These are phyloP conservation scores for Pipistrellus nathusii DNA, from an alignment of 2,797 vertebrate genomes.

Conservation along the genomic window DNA sequence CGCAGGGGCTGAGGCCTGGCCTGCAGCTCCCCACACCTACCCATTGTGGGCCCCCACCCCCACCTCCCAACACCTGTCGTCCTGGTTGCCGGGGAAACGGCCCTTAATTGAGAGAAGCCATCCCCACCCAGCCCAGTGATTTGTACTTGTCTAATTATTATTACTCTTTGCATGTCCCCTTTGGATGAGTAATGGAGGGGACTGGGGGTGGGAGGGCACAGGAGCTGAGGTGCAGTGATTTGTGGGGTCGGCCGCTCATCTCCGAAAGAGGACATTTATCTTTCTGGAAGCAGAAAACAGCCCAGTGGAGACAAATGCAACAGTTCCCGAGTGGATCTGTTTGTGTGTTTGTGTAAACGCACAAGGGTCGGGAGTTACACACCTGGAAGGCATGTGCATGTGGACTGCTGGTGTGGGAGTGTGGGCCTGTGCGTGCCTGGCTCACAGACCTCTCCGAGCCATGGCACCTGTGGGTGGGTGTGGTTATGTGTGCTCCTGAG, in stretches of 20 bases:
- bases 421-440: rapidly evolving
- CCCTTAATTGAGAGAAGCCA: constrained; percentile 91
- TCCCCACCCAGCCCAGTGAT: constrained; percentile 89
- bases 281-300: constrained; percentile 91
- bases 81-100: constrained; percentile 84
- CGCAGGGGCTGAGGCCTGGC: not conserved
- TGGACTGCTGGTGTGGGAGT: not conserved
- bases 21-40: not conserved
- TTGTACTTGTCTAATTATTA: constrained; percentile 99
- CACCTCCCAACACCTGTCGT: not conserved
- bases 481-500: not conserved
- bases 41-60: not conserved
- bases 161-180: constrained; percentile 93
- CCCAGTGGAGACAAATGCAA: constrained; percentile 84
- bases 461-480: rapidly evolving
- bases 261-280: constrained; percentile 93
- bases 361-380: rapidly evolving
- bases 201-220: constrained; percentile 88
- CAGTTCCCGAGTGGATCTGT: rapidly evolving
- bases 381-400: rapidly evolving
- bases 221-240: constrained; percentile 91
- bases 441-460: not conserved
- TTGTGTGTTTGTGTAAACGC: not conserved
- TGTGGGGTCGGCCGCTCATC: constrained; percentile 94
- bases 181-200: constrained; percentile 95